Conservation (phyloP, 2,797 vertebrate genomes). For the Hephaestus fuliginosus region DNA sequence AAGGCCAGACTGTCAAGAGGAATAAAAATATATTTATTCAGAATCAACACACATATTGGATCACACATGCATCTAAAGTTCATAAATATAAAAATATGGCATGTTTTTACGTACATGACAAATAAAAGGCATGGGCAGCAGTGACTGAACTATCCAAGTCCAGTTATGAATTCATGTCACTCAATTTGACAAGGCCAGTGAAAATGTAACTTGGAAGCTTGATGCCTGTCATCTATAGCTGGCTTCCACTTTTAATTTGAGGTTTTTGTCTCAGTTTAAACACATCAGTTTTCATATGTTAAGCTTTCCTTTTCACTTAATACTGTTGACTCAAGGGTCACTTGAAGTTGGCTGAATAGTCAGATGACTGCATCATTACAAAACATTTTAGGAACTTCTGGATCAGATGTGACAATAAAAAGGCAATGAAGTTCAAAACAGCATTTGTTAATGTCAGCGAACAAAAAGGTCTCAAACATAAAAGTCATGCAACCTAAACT, state of each 20-base stretch:
- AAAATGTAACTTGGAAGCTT: constrained; percentile 30
- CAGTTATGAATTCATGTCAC: too few relatives aligned
- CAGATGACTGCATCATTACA: constrained; percentile 29
- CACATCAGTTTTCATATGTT: not conserved
- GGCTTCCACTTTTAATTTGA: constrained; percentile 1
- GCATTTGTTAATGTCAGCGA: constrained; percentile 28
- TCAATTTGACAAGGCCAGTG: not conserved
- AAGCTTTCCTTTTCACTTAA: constrained; percentile 15
- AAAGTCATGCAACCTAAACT: constrained; percentile 27
- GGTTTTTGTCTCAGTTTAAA: constrained; percentile 28
- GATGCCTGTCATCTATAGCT: constrained; percentile 9
- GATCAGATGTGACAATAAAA: constrained; percentile 25
- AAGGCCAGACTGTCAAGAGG: constrained; percentile 12
- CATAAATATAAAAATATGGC: constrained; percentile 43
- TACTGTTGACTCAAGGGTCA: constrained; percentile 5
- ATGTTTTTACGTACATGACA: constrained; percentile 8
- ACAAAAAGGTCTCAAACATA: constrained; percentile 31
- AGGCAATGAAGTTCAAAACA: not conserved
- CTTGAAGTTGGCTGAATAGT: not conserved
- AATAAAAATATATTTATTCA: constrained; percentile 57
- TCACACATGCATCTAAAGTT: constrained; percentile 31
- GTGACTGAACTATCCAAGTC: not conserved
- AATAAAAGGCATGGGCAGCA: not conserved
- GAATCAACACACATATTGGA: constrained; percentile 22
- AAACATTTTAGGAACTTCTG: constrained; percentile 21